Evolutionary conservation across 2,888 invertebrate species (phyloP).

Genomic region (Lepidocyrtoides sp.): DNA sequence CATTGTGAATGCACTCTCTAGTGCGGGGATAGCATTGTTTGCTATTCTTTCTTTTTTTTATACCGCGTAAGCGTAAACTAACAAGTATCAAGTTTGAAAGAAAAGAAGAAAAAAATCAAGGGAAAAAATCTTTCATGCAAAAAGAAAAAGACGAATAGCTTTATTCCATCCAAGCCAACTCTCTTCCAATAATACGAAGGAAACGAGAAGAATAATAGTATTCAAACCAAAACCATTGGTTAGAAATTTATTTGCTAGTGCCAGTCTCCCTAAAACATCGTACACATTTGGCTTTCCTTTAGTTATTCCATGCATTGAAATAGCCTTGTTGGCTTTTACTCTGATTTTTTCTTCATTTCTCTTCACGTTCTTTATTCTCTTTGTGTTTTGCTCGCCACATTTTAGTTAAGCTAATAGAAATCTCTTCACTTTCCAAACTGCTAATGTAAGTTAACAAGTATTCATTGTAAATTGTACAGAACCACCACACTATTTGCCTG

Average conservation of each 20-base stretch:
- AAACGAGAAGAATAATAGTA: neutral
- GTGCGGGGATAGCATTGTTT: neutral
- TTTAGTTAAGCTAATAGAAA: conserved; percentile 42
- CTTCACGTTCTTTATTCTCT: neutral
- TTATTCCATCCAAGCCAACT: conserved; percentile 21
- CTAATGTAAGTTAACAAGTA: conserved; percentile 55
- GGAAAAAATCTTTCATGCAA: conserved; percentile 29
- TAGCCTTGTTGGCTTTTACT: conserved; percentile 57
- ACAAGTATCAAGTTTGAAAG: conserved; percentile 22
- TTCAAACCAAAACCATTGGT: neutral
- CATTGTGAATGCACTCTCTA: neutral
- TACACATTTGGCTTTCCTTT: neutral
- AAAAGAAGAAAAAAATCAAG: conserved; percentile 4
- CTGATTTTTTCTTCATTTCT: conserved; percentile 20
- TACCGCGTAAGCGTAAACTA: conserved; percentile 15
- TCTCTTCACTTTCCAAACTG: conserved; percentile 36
- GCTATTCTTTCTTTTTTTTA: neutral
- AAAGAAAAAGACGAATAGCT: conserved; percentile 25
- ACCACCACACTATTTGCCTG: neutral
- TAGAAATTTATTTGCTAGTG: neutral
- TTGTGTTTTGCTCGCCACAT: neutral
- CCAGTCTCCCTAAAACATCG: conserved; percentile 8
- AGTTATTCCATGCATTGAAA: conserved; percentile 68
- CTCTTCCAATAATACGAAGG: conserved; percentile 40
- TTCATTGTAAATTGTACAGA: conserved; percentile 29